Percentiles rank a stretch among this genome's conserved stretches.
Conservation (phyloP, 2,113 vertebrate genomes). For the Nerophis ophidion region DNA sequence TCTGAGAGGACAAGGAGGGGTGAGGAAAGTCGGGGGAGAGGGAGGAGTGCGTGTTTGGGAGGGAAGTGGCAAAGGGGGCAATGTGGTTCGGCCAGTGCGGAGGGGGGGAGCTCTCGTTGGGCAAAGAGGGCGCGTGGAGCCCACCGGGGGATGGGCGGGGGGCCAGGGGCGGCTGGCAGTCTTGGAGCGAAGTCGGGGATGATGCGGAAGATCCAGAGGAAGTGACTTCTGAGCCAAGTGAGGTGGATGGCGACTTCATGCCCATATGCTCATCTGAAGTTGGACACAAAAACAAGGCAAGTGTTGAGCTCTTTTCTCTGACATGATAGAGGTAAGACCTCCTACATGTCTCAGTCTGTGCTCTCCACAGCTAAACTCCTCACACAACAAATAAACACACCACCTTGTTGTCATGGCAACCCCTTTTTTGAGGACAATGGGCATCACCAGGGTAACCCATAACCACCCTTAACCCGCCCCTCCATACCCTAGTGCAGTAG, state of each 20-base stretch:
- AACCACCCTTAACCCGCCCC: constrained; percentile 77
- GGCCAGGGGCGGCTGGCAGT: constrained; percentile 74
- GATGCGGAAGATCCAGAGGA: constrained; percentile 72
- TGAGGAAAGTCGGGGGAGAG: constrained; percentile 77
- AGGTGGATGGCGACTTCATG: constrained; percentile 71
- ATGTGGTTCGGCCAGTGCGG: constrained; percentile 74
- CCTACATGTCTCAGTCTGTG: constrained; percentile 61
- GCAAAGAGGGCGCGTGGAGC: constrained; percentile 74
- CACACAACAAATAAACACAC: constrained; percentile 63
- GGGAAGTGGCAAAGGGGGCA: constrained; percentile 66
- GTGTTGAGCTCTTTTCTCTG: no score
- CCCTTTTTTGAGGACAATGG: constrained; percentile 73
- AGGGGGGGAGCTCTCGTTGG: constrained; percentile 73
- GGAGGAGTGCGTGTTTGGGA: constrained; percentile 74
- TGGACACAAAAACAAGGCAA: constrained; percentile 22
- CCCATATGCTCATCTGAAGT: constrained; percentile 67
- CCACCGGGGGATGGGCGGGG: constrained; percentile 74
- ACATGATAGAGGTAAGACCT: constrained; percentile 34
- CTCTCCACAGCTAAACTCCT: constrained; percentile 59
- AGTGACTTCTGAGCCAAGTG: constrained; percentile 68
- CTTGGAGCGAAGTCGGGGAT: constrained; percentile 66
- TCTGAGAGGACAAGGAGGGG: constrained; percentile 71
- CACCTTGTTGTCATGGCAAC: constrained; percentile 75
- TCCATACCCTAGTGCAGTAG: constrained; percentile 54
- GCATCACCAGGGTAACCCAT: constrained; percentile 75